These are phyloP conservation scores for Druceiella hillmani DNA, from an alignment of 2,888 invertebrate species.

Conservation along the genomic window DNA sequence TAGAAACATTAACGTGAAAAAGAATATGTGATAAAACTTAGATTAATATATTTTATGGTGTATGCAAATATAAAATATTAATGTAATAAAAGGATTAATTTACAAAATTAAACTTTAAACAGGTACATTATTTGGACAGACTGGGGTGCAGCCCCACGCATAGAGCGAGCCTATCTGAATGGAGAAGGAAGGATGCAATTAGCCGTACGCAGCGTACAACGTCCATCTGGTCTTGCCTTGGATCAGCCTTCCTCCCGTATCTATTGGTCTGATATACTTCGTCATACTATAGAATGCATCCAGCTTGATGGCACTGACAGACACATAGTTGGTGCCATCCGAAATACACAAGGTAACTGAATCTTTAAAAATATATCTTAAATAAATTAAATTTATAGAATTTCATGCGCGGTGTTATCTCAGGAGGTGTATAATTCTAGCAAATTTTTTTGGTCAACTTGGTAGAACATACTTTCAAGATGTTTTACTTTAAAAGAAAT, in stretches of 20 bases:
- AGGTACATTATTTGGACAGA: slow-evolving; percentile 73
- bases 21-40: too few relatives aligned
- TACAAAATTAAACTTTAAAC: too few relatives aligned
- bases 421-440: too few relatives aligned
- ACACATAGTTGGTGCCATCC: slow-evolving; percentile 51
- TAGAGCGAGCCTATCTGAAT: slow-evolving; percentile 61
- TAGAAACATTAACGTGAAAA: too few relatives aligned
- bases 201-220: slow-evolving; percentile 53
- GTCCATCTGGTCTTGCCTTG: slow-evolving; percentile 72
- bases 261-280: slow-evolving; percentile 83
- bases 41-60: too few relatives aligned
- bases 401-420: too few relatives aligned
- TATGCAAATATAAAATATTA: too few relatives aligned
- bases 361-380: slow-evolving; percentile 3
- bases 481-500: too few relatives aligned
- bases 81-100: too few relatives aligned
- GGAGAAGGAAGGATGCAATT: slow-evolving; percentile 42
- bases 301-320: slow-evolving; percentile 64
- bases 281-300: slow-evolving; percentile 63
- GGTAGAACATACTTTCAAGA: too few relatives aligned
- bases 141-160: slow-evolving; percentile 57
- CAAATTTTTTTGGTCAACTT: too few relatives aligned
- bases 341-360: slow-evolving; percentile 5
- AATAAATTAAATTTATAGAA: too few relatives aligned
- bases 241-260: slow-evolving; percentile 68